Evolutionary conservation across 64 coral and sea anemone species (phyloP).

Genomic region (Platygyra sinensis): DNA sequence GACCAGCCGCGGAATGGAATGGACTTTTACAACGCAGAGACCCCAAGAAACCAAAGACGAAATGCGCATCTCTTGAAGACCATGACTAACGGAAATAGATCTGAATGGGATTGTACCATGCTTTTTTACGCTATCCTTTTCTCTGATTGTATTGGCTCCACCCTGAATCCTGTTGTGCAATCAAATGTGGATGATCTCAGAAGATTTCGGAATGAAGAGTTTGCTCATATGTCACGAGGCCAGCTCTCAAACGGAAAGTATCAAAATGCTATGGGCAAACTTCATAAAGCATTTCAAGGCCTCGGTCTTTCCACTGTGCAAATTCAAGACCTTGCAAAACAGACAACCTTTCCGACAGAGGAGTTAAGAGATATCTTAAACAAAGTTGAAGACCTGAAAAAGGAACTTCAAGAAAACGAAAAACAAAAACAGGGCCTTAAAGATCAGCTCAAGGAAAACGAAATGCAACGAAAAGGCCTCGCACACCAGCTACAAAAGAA

Average conservation of each 20-base stretch:
- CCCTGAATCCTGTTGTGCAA: too few species aligned
- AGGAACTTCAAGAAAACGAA: neutral
- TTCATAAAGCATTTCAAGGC: constrained; percentile 36
- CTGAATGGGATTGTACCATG: constrained; percentile 37
- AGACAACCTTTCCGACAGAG: constrained; percentile 57
- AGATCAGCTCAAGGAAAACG: neutral
- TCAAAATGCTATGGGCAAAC: constrained; percentile 37
- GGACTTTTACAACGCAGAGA: constrained; percentile 9
- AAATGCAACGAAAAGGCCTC: neutral
- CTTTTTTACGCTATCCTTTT: constrained; percentile 37
- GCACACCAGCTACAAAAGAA: neutral
- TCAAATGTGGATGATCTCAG: too few species aligned
- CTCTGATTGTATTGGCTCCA: too few species aligned
- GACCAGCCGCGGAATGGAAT: constrained; percentile 18
- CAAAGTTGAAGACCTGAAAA: constrained; percentile 35
- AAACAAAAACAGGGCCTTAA: neutral
- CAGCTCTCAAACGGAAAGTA: neutral
- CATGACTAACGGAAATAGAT: constrained; percentile 29
- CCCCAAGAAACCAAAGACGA: constrained; percentile 20
- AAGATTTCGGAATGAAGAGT: too few species aligned
- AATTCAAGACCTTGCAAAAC: constrained; percentile 47
- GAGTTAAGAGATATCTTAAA: constrained; percentile 35
- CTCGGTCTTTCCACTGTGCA: constrained; percentile 24
- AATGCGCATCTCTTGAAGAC: neutral
- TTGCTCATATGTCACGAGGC: neutral